Evolutionary conservation across 2,888 invertebrate genomes (phyloP).

Genomic region (Oxycera nigricornis): DNA sequence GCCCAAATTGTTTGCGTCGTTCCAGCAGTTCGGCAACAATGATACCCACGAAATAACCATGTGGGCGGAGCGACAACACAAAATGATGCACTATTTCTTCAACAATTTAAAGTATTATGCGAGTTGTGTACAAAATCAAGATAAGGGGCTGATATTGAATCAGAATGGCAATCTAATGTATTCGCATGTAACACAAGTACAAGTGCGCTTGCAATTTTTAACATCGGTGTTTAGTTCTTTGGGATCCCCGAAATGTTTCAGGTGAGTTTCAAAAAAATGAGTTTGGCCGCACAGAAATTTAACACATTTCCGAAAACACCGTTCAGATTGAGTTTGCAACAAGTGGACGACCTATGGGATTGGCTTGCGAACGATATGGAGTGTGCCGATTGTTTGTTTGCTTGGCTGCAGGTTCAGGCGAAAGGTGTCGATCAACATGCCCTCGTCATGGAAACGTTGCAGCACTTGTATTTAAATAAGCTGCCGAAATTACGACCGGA

Average conservation of each 20-base stretch:
- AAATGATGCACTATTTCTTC: constrained; percentile 93
- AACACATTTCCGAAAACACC: not conserved
- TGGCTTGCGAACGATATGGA: constrained; percentile 85
- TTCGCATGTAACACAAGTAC: constrained; percentile 86
- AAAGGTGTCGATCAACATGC: constrained; percentile 93
- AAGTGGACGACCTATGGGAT: constrained; percentile 91
- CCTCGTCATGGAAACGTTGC: constrained; percentile 82
- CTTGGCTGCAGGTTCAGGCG: constrained; percentile 91
- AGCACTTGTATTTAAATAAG: constrained; percentile 87
- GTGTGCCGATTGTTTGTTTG: constrained; percentile 90
- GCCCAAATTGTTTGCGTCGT: constrained; percentile 89
- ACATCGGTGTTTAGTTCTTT: constrained; percentile 90
- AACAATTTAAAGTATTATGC: constrained; percentile 83
- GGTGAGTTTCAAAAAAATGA: constrained; percentile 62
- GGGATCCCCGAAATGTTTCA: constrained; percentile 88
- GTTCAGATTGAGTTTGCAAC: constrained; percentile 78
- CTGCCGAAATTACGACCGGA: constrained; percentile 88
- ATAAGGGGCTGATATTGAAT: constrained; percentile 51
- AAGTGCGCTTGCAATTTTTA: constrained; percentile 89
- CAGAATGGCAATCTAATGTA: constrained; percentile 64
- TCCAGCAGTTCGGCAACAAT: constrained; percentile 86
- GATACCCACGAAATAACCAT: constrained; percentile 87
- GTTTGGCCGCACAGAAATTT: not conserved
- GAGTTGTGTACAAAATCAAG: constrained; percentile 58
- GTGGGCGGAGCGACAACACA: constrained; percentile 92